Evolutionary conservation across 2,888 invertebrate species (phyloP).

Genomic region (Drosophila bunnanda): DNA sequence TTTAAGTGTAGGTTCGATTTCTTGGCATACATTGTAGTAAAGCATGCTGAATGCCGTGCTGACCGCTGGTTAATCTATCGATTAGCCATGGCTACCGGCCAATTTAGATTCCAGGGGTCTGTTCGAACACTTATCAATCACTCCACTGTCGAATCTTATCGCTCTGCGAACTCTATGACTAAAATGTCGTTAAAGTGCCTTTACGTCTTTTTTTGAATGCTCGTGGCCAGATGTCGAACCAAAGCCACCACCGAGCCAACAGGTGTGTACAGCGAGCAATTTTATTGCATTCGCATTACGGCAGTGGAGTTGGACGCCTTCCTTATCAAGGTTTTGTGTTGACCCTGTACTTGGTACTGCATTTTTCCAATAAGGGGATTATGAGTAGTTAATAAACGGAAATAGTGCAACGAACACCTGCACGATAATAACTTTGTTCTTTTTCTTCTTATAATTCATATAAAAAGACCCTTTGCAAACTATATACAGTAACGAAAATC

Average conservation of each 20-base stretch:
- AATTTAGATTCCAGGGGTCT: constrained; percentile 31
- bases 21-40: constrained; percentile 35
- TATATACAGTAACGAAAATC: too few species aligned
- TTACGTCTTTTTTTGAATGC: constrained; percentile 12
- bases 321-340: constrained; percentile 24
- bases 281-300: constrained; percentile 33
- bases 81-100: constrained; percentile 39
- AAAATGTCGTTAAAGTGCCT: constrained; percentile 37
- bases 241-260: constrained; percentile 3
- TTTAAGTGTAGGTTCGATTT: constrained; percentile 11
- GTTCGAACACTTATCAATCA: constrained; percentile 29
- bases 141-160: constrained; percentile 38
- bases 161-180: constrained; percentile 25
- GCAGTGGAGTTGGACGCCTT: constrained; percentile 3
- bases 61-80: constrained; percentile 31
- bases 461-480: neutral
- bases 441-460: neutral
- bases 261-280: constrained; percentile 29
- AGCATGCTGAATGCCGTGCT: constrained; percentile 5
- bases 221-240: constrained; percentile 31
- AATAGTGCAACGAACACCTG: constrained; percentile 19
- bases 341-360: constrained; percentile 42
- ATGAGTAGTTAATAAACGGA: neutral
- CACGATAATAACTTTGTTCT: neutral
- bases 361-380: constrained; percentile 32